Conservation (phyloP, 2,113 vertebrate genomes). For the Syngnathus typhle region DNA sequence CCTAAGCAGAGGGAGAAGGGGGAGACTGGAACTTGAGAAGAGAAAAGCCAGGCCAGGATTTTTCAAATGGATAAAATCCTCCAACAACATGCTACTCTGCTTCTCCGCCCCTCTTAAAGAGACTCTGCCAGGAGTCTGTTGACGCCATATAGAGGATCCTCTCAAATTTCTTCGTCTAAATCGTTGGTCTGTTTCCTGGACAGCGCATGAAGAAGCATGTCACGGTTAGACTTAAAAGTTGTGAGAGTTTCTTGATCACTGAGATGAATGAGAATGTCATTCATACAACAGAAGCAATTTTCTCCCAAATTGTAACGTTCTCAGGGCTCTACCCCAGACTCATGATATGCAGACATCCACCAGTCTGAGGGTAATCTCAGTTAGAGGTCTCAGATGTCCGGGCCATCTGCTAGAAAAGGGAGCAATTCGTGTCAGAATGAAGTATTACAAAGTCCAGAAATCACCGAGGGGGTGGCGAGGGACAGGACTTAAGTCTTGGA, state of each 20-base stretch:
- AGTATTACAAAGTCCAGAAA: conserved; percentile 47
- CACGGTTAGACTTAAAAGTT: conserved; percentile 22
- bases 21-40: conserved; percentile 33
- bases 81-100: conserved; percentile 26
- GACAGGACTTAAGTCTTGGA: conserved; percentile 4
- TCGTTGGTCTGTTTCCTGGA: conserved; percentile 24
- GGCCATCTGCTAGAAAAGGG: conserved; percentile 29
- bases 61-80: conserved; percentile 45
- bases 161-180: conserved; percentile 27
- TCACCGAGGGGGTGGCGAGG: not conserved
- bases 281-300: conserved; percentile 7
- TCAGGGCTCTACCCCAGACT: conserved; percentile 1
- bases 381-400: conserved; percentile 3
- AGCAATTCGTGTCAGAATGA: conserved; percentile 39
- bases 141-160: conserved; percentile 30
- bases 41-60: conserved; percentile 41
- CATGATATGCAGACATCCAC: conserved; percentile 2
- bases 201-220: conserved; percentile 12
- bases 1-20: conserved; percentile 44
- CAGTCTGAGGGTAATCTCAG: conserved; percentile 15
- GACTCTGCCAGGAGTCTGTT: conserved; percentile 28
- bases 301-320: conserved; percentile 24
- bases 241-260: conserved; percentile 5
- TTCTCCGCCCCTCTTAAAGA: conserved; percentile 25
- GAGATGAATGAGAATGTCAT: conserved; percentile 33